phyloP scores from a whole-genome alignment of 2,888 invertebrate genomes.

The Caenorhabditis auriculariae region DNA sequence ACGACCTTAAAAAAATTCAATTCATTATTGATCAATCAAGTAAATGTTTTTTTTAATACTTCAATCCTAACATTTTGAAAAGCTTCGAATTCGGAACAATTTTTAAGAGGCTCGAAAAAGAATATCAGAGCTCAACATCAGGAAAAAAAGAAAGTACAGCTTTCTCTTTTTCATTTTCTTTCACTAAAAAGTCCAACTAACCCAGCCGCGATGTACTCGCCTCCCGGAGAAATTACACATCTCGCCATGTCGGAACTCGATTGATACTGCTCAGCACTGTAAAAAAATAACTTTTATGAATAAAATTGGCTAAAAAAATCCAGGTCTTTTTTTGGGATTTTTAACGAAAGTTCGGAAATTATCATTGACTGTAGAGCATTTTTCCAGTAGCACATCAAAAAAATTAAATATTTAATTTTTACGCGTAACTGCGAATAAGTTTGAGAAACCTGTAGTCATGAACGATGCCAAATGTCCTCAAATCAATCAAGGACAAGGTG shows the following conservation, averaged over 20 bases:
- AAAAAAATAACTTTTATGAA: slow-evolving; percentile 54
- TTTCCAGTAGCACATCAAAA: no score
- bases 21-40: no score
- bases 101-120: not conserved
- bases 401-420: not conserved
- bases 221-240: slow-evolving; percentile 44
- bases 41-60: no score
- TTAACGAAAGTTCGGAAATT: no score
- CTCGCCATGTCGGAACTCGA: slow-evolving; percentile 48
- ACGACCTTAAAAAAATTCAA: slow-evolving; percentile 9
- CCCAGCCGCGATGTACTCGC: slow-evolving; percentile 33
- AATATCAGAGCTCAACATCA: not conserved
- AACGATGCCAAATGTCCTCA: slow-evolving; percentile 85
- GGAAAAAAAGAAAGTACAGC: not conserved
- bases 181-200: slow-evolving; percentile 3
- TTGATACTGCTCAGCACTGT: slow-evolving; percentile 86
- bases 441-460: slow-evolving; percentile 75
- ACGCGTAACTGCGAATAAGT: not conserved
- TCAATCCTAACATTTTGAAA: no score
- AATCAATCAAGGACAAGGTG: slow-evolving; percentile 87
- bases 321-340: no score
- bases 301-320: not conserved
- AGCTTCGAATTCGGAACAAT: not conserved
- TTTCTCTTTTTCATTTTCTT: not conserved
- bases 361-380: no score